Base-by-base conservation (phyloP, 2,113 vertebrate species). In the Bostrychus sinensis region DNA sequence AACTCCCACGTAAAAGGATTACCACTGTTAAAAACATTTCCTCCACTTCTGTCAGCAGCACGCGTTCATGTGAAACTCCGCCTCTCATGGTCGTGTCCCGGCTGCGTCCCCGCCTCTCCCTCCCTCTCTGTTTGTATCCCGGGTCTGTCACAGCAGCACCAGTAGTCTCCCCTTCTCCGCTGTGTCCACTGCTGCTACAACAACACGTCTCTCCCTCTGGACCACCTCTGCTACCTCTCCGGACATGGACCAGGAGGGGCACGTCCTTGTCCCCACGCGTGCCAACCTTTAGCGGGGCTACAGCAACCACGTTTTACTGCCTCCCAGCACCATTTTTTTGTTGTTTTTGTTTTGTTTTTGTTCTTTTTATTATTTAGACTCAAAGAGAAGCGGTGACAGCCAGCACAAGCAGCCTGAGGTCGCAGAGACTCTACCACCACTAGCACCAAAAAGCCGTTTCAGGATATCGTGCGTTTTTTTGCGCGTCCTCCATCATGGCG, bases 401-500 rank as follows among this genome's bases (percentile, higher is more conserved):
- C 63, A 51, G 66, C 2, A 51, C 30, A 23, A 4, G 8, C 50
- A 28, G 14, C 16, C 46, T 12, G 12, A 25, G 46, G 12, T 51
- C 48, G 56, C 43, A 45, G 42, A 58, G 69, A 56, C 70, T 42
- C 81, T 25, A 67, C 65, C 66, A n/a, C 60, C 70, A 66, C 82
- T 78, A 77, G 73, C 63, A 62, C 75, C 70, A 43, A n/a, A 53
- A 62, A 77, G 64, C 81, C 73, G 76, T 69, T 50, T 70, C 58
- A 30, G 82, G 78, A 80, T 79, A 77, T 32, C 60, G 54, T 62
- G 56, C 48, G 23, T 78, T 77, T 43, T 57, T 63, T 28, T 51
- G 53, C 74, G 45, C 68, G 45, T 68, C 70, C 64, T 84, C 71
- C 77, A 94, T 93, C 83, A 97, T 97, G 96, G 94, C 95, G 92